Base-by-base conservation (phyloP, 92 coral and sea anemone species). In the Phenganax marumi region DNA sequence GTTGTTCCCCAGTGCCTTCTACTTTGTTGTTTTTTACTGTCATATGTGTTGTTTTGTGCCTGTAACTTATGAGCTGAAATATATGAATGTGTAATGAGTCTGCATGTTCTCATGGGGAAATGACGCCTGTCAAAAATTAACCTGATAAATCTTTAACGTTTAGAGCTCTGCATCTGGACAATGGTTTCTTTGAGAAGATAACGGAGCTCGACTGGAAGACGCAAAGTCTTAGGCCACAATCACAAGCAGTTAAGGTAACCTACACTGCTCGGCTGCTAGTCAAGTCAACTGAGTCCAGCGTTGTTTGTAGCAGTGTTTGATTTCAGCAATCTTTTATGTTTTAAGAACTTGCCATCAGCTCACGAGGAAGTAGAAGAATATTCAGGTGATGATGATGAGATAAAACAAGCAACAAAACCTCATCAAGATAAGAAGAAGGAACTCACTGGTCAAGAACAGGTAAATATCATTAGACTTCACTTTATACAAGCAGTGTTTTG, bases 181-280 rank as follows among this genome's bases (percentile, higher is more conserved):
- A 86, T 50, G 91, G 80, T 10, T 92, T 76, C 78, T 92, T 92
- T 90, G 97, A 90, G 70, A 92, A 90, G 55, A 84, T 92, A 63
- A 84, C 85, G 46, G 76, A 87, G 50, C 72, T 92, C 50, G 86
- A 88, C 43, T 82, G 90, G 87, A 86, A 80, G 75, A 86, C 88
- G 50, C 76, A 81, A 54, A 64, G 86, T 43, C 82, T 78, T 56
- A 57, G 56, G 50, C 73, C 57, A 14, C 85, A 87, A 11, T 79
- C 77, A 25, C 76, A 80, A 43, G 82, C 84, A 26, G 77, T 90
- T 58, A 84, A 88, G 90, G 97, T 92, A 69, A 26, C 62, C 43
- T 13, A 23, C 47, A 8, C 47, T 14, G 8, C 53, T 21, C 0
- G 11, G 66, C 17, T 52, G 50, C 21, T 24, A 51, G 23, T 19